Evolutionary conservation across 2,113 vertebrate genomes (phyloP).

Genomic region (Acanthochromis polyacanthus): DNA sequence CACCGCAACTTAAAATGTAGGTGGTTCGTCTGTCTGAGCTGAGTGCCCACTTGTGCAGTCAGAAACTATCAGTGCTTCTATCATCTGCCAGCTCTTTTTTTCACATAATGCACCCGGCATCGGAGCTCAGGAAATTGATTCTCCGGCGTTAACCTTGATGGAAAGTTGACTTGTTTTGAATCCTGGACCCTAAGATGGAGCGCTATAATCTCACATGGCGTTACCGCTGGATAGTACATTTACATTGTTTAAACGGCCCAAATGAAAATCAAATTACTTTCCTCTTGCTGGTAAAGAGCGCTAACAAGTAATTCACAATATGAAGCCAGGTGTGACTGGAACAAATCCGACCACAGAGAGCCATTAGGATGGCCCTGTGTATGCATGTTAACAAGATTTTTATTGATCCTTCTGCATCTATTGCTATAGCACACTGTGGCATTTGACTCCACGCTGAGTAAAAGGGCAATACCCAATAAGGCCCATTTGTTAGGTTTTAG

Average conservation of each 20-base stretch:
- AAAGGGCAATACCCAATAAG: conserved; percentile 38
- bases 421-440: conserved; percentile 34
- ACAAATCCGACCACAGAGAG: conserved; percentile 46
- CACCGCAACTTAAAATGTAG: conserved; percentile 30
- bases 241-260: conserved; percentile 7
- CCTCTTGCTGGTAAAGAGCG: background rate
- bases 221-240: conserved; percentile 9
- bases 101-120: background rate
- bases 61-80: conserved; percentile 7
- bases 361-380: conserved; percentile 35
- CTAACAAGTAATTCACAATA: conserved; percentile 20
- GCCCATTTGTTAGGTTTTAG: conserved; percentile 33
- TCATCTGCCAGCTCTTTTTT: conserved; percentile 10
- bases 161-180: conserved; percentile 28
- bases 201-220: background rate
- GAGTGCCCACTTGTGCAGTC: conserved; percentile 36
- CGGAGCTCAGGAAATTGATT: background rate
- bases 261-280: conserved; percentile 43
- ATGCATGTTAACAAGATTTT: conserved; percentile 65
- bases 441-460: conserved; percentile 40
- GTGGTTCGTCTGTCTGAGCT: conserved; percentile 38
- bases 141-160: conserved; percentile 1
- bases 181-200: background rate
- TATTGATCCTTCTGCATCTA: conserved; percentile 62
- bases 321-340: conserved; percentile 52